phyloP scores from a whole-genome alignment of 2,113 vertebrate genomes.

The Mastomys coucha region DNA sequence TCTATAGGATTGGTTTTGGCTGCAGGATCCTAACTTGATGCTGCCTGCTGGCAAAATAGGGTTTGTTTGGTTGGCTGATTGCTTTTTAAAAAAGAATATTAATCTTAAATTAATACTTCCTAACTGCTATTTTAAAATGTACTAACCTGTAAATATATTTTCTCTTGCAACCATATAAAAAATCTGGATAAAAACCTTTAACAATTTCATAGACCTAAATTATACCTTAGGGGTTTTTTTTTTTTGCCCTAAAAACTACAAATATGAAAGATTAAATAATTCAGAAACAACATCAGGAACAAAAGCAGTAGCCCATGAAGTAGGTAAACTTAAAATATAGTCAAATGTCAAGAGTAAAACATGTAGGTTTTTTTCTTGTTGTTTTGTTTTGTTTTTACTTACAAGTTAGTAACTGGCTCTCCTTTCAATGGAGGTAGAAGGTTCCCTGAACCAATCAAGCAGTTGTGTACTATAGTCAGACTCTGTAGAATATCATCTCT shows the following conservation, averaged over 20 bases:
- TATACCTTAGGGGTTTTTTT: neutral
- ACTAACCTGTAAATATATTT: slow-evolving; percentile 27
- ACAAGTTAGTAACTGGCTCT: slow-evolving; percentile 94
- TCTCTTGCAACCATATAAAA: slow-evolving; percentile 35
- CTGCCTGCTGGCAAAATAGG: neutral
- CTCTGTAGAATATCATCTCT: slow-evolving; percentile 98
- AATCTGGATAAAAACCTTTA: slow-evolving; percentile 56
- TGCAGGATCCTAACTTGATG: slow-evolving; percentile 17
- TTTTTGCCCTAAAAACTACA: slow-evolving; percentile 39
- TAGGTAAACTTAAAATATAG: slow-evolving; percentile 60
- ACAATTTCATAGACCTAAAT: slow-evolving; percentile 23
- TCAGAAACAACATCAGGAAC: slow-evolving; percentile 57
- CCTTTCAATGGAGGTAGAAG: slow-evolving; percentile 95
- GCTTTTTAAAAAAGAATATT: neutral
- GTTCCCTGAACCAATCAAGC: slow-evolving; percentile 96
- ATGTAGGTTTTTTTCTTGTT: neutral
- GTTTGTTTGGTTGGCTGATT: neutral
- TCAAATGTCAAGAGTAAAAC: slow-evolving; percentile 41
- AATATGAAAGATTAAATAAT: slow-evolving; percentile 61
- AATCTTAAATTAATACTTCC: slow-evolving; percentile 29
- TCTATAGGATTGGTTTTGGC: neutral
- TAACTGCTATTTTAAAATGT: slow-evolving; percentile 30
- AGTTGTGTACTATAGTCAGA: slow-evolving; percentile 96
- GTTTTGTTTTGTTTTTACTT: slow-evolving; percentile 84
- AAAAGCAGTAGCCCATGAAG: slow-evolving; percentile 33